Conservation (phyloP, 1,140 invertebrate genomes). For the Callitettix versicolor region DNA sequence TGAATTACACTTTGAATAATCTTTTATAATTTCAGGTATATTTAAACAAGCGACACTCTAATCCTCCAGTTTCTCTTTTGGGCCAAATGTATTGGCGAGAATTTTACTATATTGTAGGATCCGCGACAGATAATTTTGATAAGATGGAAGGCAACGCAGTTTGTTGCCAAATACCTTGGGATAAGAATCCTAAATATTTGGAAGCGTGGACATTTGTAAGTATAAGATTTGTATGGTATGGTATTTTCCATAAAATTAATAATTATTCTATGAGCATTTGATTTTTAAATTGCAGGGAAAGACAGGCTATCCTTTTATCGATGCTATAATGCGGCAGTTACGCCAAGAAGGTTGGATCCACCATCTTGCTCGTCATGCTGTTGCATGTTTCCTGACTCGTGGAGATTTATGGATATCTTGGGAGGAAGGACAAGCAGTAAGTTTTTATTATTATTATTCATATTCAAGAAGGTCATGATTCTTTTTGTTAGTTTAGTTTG, state of each 20-base stretch:
- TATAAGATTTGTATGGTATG: conserved; percentile 21
- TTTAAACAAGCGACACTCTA: conserved; percentile 59
- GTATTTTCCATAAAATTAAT: too few species aligned
- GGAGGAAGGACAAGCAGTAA: conserved; percentile 71
- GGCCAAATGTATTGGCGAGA: conserved; percentile 83
- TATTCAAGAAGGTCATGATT: too few species aligned
- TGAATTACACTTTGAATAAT: too few species aligned
- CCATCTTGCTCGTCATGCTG: conserved; percentile 75
- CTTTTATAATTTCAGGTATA: conserved; percentile 15
- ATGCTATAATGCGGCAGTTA: conserved; percentile 85
- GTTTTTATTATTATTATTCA: neutral
- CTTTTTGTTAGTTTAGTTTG: too few species aligned
- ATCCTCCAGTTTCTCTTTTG: conserved; percentile 73
- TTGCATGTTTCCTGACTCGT: conserved; percentile 79
- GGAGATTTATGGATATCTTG: conserved; percentile 86
- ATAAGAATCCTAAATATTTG: conserved; percentile 70
- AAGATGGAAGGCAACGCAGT: conserved; percentile 81
- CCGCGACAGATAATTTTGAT: conserved; percentile 82
- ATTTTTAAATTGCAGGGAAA: conserved; percentile 48
- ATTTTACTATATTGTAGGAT: conserved; percentile 83
- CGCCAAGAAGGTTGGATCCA: conserved; percentile 85
- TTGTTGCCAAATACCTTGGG: conserved; percentile 87
- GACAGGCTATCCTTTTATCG: conserved; percentile 87
- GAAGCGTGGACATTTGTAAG: conserved; percentile 83
- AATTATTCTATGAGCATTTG: too few species aligned